Conservation (phyloP, 2,888 invertebrate genomes). For the Tenthredo amoena region DNA sequence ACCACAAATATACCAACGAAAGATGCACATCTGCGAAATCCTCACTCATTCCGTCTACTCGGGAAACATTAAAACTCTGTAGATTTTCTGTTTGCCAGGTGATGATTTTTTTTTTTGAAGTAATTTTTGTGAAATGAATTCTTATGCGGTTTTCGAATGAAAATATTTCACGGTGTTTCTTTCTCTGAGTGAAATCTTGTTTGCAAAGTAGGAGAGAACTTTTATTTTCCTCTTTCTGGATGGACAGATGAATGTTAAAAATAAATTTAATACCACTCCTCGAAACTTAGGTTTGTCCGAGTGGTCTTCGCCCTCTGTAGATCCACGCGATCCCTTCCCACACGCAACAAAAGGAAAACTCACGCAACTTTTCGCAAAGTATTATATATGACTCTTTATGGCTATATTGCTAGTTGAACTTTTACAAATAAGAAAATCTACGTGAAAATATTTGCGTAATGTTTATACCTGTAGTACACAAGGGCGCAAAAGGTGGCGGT, state of each 20-base stretch:
- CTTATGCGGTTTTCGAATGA: background rate
- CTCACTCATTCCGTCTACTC: background rate
- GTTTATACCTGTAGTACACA: background rate
- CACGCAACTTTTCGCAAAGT: background rate
- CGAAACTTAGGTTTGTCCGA: background rate
- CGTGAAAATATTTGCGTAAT: background rate
- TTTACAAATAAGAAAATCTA: background rate
- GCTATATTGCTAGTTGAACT: background rate
- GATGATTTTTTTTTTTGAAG: background rate
- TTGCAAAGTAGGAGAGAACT: background rate
- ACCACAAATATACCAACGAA: background rate
- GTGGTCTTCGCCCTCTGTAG: background rate
- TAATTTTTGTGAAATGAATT: background rate
- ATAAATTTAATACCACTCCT: background rate
- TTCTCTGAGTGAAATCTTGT: background rate
- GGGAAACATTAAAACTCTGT: background rate
- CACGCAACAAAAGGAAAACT: background rate
- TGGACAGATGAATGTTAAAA: background rate
- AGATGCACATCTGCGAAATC: background rate
- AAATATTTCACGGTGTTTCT: background rate
- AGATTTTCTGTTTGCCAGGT: background rate
- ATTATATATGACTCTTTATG: no score
- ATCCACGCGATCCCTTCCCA: background rate
- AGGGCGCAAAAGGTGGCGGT: background rate
- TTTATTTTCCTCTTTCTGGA: background rate